Base-by-base conservation (phyloP, 64 coral and sea anemone species). In the Exaiptasia diaphana region DNA sequence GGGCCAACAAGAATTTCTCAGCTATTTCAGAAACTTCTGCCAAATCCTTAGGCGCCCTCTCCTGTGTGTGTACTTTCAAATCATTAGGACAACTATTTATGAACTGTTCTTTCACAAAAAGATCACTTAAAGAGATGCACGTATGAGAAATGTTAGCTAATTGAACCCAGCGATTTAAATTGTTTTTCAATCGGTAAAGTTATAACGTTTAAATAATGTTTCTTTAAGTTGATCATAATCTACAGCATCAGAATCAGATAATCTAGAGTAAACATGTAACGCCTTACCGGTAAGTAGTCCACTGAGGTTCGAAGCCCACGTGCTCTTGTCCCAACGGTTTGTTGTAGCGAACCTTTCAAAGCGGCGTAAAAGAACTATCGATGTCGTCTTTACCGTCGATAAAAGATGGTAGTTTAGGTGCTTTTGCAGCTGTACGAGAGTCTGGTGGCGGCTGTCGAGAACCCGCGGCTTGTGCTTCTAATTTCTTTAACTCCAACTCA, bases 281-380 rank as follows among this genome's bases (percentile, higher is more conserved):
- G 53, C 1, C 10, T 23, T 38, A 21, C 77, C 0, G 10, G 77
- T 63, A 12, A 80, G 41, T 30, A 80, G 30, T 9, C 54, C 77
- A 46, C 77, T 80, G 5, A 60, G 57, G 22, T 34, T 61, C 3
- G 78, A 64, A 27, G 78, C 58, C 40, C 62, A 82, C 3, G n/a
- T 43, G 14, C 38, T 12, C 21, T 45, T 17, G 18, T 82, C 41
- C 78, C 78, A 82, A 6, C 68, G 65, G 44, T 64, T 50, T 42
- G 0, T 82, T 0, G 38, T 41, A 1, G 78, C 78, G 40, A 82
- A 67, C 41, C 31, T 70, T n/a, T 70, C 67, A 17, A 70, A 70
- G 36, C 67, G 33, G 36, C 39, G 14, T 39, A 70, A n/a, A n/a
- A n/a, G n/a, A n/a, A n/a, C n/a, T n/a, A n/a, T n/a, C n/a, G n/a